Base-by-base conservation (phyloP, 2,113 vertebrate species). In the Zapornia atra region DNA sequence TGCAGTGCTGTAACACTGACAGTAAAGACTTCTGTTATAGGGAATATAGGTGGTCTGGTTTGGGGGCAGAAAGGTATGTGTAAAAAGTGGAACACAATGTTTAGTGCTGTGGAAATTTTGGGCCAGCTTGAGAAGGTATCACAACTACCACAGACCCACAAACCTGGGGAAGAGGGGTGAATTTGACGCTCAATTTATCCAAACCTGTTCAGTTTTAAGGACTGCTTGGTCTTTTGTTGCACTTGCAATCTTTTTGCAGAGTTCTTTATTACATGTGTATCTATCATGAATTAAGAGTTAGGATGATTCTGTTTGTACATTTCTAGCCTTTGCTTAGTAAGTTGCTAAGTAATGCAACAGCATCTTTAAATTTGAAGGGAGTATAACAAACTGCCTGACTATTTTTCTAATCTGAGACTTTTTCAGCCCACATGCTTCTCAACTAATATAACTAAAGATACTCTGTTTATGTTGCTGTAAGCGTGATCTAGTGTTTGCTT, bases 21-120 rank as follows among this genome's bases (percentile, higher is more conserved):
- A 1, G 2, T 0, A 1, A 69, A 61, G 28, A 42, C 33, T 79
- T 73, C 4, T 26, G 13, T 59, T 51, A 3, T 0, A 61, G 15
- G 25, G 14, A 19, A 28, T 34, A 25, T 8, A 33, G 16, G 21
- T 68, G 34, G 15, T 65, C n/a, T 64, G 12, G 19, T 75, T 26
- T 89, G 16, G 31, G 38, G 36, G 17, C 20, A 48, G 31, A 71
- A 69, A 53, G 25, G 15, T 46, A 12, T 0, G 0, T 51, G 21
- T 36, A 40, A 33, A 9, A 68, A 64, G 40, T 33, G 19, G 40
- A 79, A 60, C 24, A 46, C 31, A 51, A 1, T 21, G 17, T 19
- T n/a, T 33, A 25, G 21, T 22, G 12, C 53, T 60, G 3, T 69
- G 40, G 44, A 89, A 33, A 16, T 86, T 40, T 48, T 1, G 2